Base-by-base conservation (phyloP, 2,797 vertebrate genomes). In the Columba guinea region DNA sequence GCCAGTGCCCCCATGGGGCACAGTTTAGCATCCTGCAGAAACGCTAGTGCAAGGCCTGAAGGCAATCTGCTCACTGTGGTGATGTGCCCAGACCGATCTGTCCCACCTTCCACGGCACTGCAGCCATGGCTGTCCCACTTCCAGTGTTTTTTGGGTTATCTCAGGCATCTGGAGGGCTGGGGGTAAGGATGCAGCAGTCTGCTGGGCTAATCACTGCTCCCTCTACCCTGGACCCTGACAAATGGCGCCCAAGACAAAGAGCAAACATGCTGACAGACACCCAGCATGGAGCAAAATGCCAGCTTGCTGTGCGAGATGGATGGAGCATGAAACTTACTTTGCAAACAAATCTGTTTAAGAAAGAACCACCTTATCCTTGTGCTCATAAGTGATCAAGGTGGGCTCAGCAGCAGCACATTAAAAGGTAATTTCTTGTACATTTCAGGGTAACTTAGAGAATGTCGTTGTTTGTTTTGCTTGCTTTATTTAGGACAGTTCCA, bases 61-160 rank as follows among this genome's bases (percentile, higher is more conserved):
- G 53, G 44, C 16, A 32, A 10, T 8, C 13, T 4, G 0, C 9
- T 15, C 5, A 13, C 4, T 8, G 14, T 11, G 23, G 11, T 4
- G 0, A 11, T 21, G 19, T n/a, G 60, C 32, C 53, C 64, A 12
- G n/a, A 28, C 30, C 65, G 41, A 8, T 12, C 49, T 6, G 2
- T 58, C 10, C 70, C 24, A 0, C n/a, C 30, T 76, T 26, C 44
- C 52, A 2, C 0, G 0, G 15, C 0, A 2, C 55, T 28, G 9
- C 41, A 3, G 41, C 16, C 16, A 16, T 4, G 8, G 6, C 48
- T 48, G 24, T 44, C 13, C 48, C 44, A 20, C 13, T 23, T 8
- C 27, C 64, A 82, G 49, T 5, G 0, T 39, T 23, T 1, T 15
- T 8, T 53, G 30, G 30, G 4, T 3, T 5, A 11, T 14, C 26